Conservation (phyloP, 2,888 invertebrate genomes). For the Cyaniris semiargus region DNA sequence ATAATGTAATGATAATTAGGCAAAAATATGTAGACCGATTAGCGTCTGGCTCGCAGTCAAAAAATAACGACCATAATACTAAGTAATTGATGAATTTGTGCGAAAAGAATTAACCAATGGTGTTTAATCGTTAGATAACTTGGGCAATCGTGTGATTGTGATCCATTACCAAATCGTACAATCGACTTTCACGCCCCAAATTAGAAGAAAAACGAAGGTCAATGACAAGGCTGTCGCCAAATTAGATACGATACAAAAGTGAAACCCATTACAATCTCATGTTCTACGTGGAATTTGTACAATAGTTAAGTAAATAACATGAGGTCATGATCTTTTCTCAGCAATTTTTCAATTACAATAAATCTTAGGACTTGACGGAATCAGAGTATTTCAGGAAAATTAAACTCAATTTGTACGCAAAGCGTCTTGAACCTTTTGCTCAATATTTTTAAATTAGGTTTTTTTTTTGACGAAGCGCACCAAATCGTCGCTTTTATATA, state of each 20-base stretch:
- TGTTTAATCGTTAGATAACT: conserved; percentile 21
- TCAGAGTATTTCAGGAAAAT: neutral
- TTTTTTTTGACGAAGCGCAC: neutral
- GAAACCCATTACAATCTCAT: conserved; percentile 16
- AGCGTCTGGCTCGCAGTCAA: neutral
- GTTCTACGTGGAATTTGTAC: neutral
- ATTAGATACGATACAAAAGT: conserved; percentile 26
- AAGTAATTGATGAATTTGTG: neutral
- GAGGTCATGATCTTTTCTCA: neutral
- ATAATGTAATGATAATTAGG: neutral
- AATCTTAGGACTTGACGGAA: neutral
- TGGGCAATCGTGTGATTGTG: conserved; percentile 15
- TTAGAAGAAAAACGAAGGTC: conserved; percentile 52
- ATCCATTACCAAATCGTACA: conserved; percentile 23
- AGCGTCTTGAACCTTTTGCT: neutral
- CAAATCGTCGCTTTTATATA: too few relatives aligned
- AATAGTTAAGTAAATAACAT: neutral
- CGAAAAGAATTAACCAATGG: neutral
- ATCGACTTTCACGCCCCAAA: conserved; percentile 52
- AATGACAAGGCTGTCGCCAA: conserved; percentile 38
- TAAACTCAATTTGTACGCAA: neutral
- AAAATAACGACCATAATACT: neutral
- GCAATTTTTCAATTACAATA: neutral
- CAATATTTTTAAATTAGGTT: neutral
- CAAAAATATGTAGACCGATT: neutral